phyloP scores from a whole-genome alignment of 2,888 invertebrate species.

The Pseudanteris insignis region DNA sequence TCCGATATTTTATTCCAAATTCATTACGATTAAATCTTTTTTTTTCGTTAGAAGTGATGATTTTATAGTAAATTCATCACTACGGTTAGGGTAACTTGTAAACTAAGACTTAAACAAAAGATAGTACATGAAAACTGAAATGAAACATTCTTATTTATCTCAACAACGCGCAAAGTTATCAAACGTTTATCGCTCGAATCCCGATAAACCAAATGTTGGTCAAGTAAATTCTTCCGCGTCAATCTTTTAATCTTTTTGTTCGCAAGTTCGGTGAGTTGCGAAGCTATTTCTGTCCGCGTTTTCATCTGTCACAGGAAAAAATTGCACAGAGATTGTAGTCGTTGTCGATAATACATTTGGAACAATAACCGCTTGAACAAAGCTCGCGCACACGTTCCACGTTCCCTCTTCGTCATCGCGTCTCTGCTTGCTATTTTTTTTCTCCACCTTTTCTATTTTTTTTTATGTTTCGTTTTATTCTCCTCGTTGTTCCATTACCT shows the following conservation, averaged over 20 bases:
- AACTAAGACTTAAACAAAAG: too few relatives aligned
- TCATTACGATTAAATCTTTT: too few relatives aligned
- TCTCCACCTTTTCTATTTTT: constrained; percentile 7
- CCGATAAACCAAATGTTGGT: constrained; percentile 5
- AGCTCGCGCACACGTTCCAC: constrained; percentile 11
- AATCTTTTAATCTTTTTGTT: constrained; percentile 23
- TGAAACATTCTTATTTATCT: too few relatives aligned
- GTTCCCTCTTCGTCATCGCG: not conserved
- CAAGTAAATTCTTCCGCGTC: constrained; percentile 3
- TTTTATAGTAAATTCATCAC: too few relatives aligned
- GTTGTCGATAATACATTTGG: constrained; percentile 37
- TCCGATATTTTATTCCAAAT: too few relatives aligned
- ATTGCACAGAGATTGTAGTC: constrained; percentile 26
- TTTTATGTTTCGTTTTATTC: constrained; percentile 27
- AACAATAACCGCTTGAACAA: constrained; percentile 39
- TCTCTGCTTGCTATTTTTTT: not conserved
- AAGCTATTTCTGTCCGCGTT: constrained; percentile 22
- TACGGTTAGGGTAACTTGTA: too few relatives aligned
- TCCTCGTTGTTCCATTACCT: constrained; percentile 24
- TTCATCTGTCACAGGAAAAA: constrained; percentile 33
- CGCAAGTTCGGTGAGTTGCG: constrained; percentile 11
- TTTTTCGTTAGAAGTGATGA: too few relatives aligned
- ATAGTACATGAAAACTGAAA: too few relatives aligned
- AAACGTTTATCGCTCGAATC: not conserved
- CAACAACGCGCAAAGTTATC: too few relatives aligned